Base-by-base conservation (phyloP, 2,113 vertebrate genomes). In the Sardina pilchardus region DNA sequence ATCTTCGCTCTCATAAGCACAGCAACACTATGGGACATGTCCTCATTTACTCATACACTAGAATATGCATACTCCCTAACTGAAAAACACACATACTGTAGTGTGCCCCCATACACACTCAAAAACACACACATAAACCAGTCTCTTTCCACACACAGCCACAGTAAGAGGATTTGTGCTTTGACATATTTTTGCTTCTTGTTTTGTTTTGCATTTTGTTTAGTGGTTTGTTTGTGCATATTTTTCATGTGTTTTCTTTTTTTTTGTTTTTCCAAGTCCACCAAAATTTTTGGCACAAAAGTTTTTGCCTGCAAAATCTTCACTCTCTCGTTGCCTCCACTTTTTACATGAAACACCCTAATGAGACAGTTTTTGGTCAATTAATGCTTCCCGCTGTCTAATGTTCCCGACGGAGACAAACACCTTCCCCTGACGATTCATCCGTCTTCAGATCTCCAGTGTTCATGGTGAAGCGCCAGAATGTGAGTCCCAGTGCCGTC, bases 281-380 rank as follows among this genome's bases (percentile, higher is more conserved):
- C 45, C 3, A 47, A 47, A 59, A 0, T 59, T 21, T 59, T 24
- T 1, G 14, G 19, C 16, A 24, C 19, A 9, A 50, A 17, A 14
- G n/a, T 71, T 71, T 71, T 71, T 34, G n/a, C 10, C 26, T 26
- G 26, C 10, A 17, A 50, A 50, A 50, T 17, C 48, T 17, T 50
- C 48, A 50, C 48, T 17, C 48, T 17, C 10, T 50, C 17, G 16
- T 24, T 24, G n/a, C 21, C 17, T 14, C 16, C 56, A 59, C 86
- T 90, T 30, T 30, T 30, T 10, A 71, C 26, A 14, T 90, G 87
- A 90, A 87, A 92, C 91, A 86, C 90, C 92, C 88, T 91, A 94
- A 93, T 91, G 89, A 92, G 92, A 93, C 93, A 90, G 88, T 93
- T 94, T 93, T 94, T 92, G 90, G 91, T 93, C 92, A 93, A 93